Conservation (phyloP, 2,797 vertebrate genomes). For the Orientallactaga sibirica region DNA sequence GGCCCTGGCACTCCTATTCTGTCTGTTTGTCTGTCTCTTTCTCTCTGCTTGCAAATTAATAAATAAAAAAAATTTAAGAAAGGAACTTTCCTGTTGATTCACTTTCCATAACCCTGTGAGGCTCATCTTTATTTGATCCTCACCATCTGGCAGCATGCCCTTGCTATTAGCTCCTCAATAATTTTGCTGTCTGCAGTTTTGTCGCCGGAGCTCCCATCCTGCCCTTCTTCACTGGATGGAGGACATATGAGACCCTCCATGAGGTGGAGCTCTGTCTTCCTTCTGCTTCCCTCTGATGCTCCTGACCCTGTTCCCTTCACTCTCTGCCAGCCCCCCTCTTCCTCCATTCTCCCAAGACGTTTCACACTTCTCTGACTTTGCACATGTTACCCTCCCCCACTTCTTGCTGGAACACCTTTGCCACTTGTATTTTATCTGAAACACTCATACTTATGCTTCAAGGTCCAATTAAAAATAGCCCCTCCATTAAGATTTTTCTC, state of each 20-base stretch:
- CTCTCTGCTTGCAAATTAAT: neutral
- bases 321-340: neutral
- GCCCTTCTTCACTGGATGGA: too few species aligned
- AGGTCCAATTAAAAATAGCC: neutral
- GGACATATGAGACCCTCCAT: neutral
- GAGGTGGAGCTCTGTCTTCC: neutral
- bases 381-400: neutral
- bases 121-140: neutral
- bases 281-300: accelerated
- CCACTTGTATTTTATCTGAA: neutral
- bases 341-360: neutral
- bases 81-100: neutral
- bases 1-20: too few species aligned
- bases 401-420: neutral
- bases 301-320: neutral
- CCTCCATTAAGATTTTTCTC: neutral
- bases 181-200: neutral
- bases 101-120: neutral
- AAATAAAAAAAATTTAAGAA: too few species aligned
- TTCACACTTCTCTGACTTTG: neutral
- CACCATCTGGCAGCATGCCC: neutral
- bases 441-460: neutral
- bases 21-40: neutral
- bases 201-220: neutral
- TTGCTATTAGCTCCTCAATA: neutral